These are phyloP conservation scores for Actinia equina DNA, from an alignment of 64 coral and sea anemone species.

Conservation along the genomic window DNA sequence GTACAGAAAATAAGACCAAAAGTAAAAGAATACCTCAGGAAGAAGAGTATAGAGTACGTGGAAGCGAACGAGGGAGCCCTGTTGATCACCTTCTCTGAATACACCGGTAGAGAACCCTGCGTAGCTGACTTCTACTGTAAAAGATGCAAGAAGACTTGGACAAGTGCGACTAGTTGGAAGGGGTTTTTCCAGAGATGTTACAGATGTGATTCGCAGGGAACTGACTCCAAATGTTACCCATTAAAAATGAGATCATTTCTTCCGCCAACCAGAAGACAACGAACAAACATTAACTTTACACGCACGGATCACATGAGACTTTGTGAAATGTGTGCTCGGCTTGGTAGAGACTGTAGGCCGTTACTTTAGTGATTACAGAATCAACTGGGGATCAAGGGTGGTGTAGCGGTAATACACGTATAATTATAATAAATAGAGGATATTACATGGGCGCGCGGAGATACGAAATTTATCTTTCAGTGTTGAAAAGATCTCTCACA, in stretches of 20 bases:
- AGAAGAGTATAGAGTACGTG: background rate
- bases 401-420: too few species aligned
- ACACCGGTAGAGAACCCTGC: slow-evolving; percentile 43
- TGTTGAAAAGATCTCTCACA: too few species aligned
- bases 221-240: slow-evolving; percentile 1
- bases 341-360: background rate
- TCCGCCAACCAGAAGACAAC: background rate
- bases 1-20: slow-evolving; percentile 60
- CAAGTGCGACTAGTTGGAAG: slow-evolving; percentile 22
- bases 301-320: slow-evolving; percentile 6
- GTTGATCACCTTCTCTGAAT: slow-evolving; percentile 38
- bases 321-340: background rate
- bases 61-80: slow-evolving; percentile 42
- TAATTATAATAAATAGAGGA: too few species aligned
- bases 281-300: background rate
- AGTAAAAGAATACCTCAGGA: slow-evolving; percentile 28
- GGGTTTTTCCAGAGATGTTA: slow-evolving; percentile 27
- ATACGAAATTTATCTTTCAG: too few species aligned
- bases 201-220: background rate
- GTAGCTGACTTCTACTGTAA: slow-evolving; percentile 47
- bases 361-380: too few species aligned
- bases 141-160: slow-evolving; percentile 35
- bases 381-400: too few species aligned
- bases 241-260: slow-evolving; percentile 42
- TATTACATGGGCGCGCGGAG: too few species aligned